Evolutionary conservation across 2,888 invertebrate species (phyloP).

Genomic region (Synergus itoensis): DNA sequence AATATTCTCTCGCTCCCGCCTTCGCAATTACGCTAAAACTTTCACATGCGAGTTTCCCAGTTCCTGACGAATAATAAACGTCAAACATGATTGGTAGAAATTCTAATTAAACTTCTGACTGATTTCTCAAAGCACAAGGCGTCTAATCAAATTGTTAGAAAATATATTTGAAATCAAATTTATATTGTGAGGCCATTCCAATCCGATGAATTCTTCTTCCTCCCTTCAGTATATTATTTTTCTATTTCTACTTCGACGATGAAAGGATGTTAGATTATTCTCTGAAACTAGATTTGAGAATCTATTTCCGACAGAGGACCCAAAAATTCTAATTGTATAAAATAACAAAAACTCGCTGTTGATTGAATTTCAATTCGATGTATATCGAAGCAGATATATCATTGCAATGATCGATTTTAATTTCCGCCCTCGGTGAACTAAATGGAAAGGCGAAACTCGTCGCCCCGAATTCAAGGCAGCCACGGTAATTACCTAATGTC

Average conservation of each 20-base stretch:
- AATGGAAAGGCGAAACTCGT: slow-evolving; percentile 31
- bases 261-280: background rate
- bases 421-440: slow-evolving; percentile 35
- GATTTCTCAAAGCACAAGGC: background rate
- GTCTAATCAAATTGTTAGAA: background rate
- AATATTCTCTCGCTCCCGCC: slow-evolving; percentile 24
- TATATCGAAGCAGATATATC: slow-evolving; percentile 24
- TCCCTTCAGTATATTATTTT: background rate
- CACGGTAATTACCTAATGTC: slow-evolving; percentile 32
- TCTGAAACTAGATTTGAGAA: background rate
- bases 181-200: background rate
- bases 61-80: slow-evolving; percentile 18
- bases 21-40: slow-evolving; percentile 27
- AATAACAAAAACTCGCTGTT: background rate
- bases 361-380: slow-evolving; percentile 9
- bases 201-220: too few species aligned
- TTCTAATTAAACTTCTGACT: slow-evolving; percentile 9
- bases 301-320: background rate
- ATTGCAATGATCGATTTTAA: slow-evolving; percentile 36
- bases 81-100: background rate
- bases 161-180: background rate
- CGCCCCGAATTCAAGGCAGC: slow-evolving; percentile 2
- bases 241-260: background rate
- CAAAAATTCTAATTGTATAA: slow-evolving; percentile 1
- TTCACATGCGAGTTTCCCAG: slow-evolving; percentile 30